Conservation (phyloP, 92 coral and sea anemone genomes). For the Actinernus sp. region DNA sequence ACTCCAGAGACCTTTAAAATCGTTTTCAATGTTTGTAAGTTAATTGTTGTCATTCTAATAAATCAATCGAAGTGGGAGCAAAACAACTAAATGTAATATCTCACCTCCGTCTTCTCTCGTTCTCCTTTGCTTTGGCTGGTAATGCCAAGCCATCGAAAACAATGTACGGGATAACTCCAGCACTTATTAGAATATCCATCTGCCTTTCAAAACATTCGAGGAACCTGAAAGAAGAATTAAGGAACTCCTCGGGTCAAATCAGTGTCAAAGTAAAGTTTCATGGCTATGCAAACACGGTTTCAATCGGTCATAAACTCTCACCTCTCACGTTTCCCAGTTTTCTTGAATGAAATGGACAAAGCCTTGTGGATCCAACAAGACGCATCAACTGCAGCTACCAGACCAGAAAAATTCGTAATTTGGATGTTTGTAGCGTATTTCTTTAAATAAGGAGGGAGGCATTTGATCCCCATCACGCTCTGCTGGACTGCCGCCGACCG, state of each 20-base stretch:
- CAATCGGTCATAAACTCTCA: conserved; percentile 1
- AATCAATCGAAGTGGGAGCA: not conserved
- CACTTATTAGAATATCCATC: conserved; percentile 10
- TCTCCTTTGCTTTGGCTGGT: conserved; percentile 55
- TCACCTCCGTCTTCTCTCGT: conserved; percentile 28
- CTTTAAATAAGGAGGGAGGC: conserved; percentile 42
- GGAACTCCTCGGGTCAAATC: not conserved
- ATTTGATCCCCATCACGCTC: conserved; percentile 54
- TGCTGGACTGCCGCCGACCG: not conserved
- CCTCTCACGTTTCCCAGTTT: conserved; percentile 30
- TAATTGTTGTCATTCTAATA: too few species aligned
- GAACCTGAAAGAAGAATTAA: conserved; percentile 12
- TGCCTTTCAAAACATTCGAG: conserved; percentile 11
- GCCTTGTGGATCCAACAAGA: conserved; percentile 71
- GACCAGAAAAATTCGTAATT: conserved; percentile 30
- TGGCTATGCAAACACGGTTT: too few species aligned
- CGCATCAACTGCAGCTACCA: conserved; percentile 53
- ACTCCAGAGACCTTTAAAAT: too few species aligned
- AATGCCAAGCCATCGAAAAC: conserved; percentile 63
- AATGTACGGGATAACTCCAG: conserved; percentile 35
- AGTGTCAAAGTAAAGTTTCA: too few species aligned
- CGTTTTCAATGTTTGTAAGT: too few species aligned
- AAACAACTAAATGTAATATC: too few species aligned
- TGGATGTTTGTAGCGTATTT: conserved; percentile 10
- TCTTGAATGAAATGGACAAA: conserved; percentile 28